These are phyloP conservation scores for Hypolimnas misippus DNA, from an alignment of 2,888 invertebrate genomes.

Conservation along the genomic window DNA sequence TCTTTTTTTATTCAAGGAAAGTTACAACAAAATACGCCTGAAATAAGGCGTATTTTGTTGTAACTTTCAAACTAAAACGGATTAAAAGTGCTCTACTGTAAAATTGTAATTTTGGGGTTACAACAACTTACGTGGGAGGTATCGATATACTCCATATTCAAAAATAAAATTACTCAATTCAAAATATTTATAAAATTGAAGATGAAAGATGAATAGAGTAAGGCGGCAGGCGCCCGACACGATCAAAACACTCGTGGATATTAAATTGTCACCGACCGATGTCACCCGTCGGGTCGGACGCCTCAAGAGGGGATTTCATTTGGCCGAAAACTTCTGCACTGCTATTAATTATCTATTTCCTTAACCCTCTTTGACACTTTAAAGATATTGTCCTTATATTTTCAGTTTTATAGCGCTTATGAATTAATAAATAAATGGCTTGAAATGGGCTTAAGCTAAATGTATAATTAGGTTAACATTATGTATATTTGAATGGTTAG, in stretches of 20 bases:
- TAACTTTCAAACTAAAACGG: too few relatives aligned
- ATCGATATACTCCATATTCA: too few relatives aligned
- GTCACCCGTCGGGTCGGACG: conserved; percentile 52
- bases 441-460: too few relatives aligned
- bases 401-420: not conserved
- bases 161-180: not conserved
- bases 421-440: not conserved
- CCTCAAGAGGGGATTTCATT: conserved; percentile 79
- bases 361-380: conserved; percentile 70
- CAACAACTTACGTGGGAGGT: too few relatives aligned
- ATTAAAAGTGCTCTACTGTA: too few relatives aligned
- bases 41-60: too few relatives aligned
- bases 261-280: conserved; percentile 74
- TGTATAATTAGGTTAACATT: too few relatives aligned
- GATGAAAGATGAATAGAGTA: conserved; percentile 31
- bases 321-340: conserved; percentile 75
- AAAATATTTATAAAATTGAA: conserved; percentile 1
- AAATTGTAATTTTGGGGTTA: too few relatives aligned
- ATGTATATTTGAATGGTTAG: too few relatives aligned
- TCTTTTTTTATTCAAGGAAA: too few relatives aligned
- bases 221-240: conserved; percentile 22
- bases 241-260: conserved; percentile 57
- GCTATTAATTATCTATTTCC: conserved; percentile 82
- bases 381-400: conserved; percentile 46
- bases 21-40: too few relatives aligned